Base-by-base conservation (phyloP, 2,797 vertebrate species). In the Hydrolagus colliei region DNA sequence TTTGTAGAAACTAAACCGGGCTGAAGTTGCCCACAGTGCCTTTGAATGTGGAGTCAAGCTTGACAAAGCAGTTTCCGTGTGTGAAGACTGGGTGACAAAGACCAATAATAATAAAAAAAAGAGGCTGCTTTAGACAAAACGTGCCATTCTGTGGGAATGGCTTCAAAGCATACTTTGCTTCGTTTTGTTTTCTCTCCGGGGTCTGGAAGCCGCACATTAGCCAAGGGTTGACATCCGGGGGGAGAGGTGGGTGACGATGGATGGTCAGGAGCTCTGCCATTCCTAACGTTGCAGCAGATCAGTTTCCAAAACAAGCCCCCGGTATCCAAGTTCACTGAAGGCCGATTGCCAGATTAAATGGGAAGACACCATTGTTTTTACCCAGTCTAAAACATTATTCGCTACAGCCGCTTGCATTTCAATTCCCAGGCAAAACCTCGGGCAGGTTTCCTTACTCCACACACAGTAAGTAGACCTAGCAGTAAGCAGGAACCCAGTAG, bases 111-210 rank as follows among this genome's bases (percentile, higher is more conserved):
- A 74, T 74, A n/a, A 9, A 18, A 63, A 59, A 27, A 0, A 79
- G 77, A 11, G 27, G 0, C 1, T 62, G 13, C 12, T 79, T 11
- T 79, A 77, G n/a, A 76, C 9, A 18, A 59, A 61, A n/a, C 4
- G 75, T 77, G 16, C 75, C 61, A 59, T 20, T 12, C 75, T 61
- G 52, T 18, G 18, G 0, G 52, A 76, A 8, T 61, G 52, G 75
- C 75, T 61, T 77, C 75, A n/a, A 77, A 77, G 75, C 41, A 77
- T 41, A 74, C 41, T 74, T 41, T 12, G 35, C 41, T 74, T 41
- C 4, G 35, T 61, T 61, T 52, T 52, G 41, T 52, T 52, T 52
- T 61, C 41, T 61, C 8, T 3, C 75, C n/a, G 2, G 20, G 0
- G 18, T 11, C 75, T 77, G 75, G 52, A 77, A 61, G 75, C 52